Evolutionary conservation across 1,140 invertebrate genomes (phyloP), one percentile per base, ranked within the genome.

Genomic region (Drosophila tsacasi): DNA sequence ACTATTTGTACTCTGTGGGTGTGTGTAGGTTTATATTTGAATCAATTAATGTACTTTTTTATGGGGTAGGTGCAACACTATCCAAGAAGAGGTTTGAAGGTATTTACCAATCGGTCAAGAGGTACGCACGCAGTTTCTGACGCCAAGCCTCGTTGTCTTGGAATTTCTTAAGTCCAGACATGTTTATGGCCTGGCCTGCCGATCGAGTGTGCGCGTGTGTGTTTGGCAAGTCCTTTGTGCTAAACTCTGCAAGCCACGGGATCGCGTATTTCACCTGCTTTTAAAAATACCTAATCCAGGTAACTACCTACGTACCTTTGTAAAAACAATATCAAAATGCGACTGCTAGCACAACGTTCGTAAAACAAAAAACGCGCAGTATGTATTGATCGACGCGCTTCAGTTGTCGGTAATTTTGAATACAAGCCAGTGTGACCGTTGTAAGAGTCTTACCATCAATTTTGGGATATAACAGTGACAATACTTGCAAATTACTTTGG

Each of bases 101-200:
- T 90, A 91, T 89, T 92, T 92, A 92, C 91, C 91, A 81, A 74
- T 92, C 79, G 61, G 65, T 72, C 21, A 90, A 62, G 44, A 92
- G 76, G 66, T 76, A 78, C 27, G 79, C 71, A 37, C 79, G 82
- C 50, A 92, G 59, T 69, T 91, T 87, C 21, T 83, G 60, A 59
- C 84, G 80, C 91, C 91, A 92, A 61, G 72, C 85, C 39, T 78
- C 74, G 61, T 50, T 81, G 71, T 83, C 77, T 84, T 92, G 80
- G 77, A 92, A 92, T 81, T 92, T 92, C 63, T 79, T 82, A 47
- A 91, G 60, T 27, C 73, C 91, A 62, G 81, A 87, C 91, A 92
- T 92, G 57, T 73, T 44, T 17, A 10, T 44, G 55, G 23, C 13
- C 42, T 64, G 27, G 55, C 39, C 40, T 17, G 9, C 30, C 27